These are phyloP conservation scores for Tinamus guttatus DNA, from an alignment of 2,113 vertebrate species.

Conservation along the genomic window DNA sequence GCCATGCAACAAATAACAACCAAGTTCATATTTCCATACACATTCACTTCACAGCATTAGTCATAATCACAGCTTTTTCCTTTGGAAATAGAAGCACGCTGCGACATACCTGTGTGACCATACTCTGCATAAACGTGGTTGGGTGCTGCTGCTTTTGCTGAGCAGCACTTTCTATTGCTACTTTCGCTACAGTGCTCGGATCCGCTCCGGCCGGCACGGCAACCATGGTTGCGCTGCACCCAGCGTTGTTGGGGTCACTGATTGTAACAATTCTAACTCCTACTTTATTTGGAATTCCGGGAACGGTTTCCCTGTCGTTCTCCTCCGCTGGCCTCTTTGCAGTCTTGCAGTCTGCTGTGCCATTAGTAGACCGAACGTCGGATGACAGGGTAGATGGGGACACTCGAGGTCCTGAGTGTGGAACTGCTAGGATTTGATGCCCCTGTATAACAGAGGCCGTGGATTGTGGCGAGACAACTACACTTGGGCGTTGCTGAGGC, in stretches of 20 bases:
- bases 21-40: neutral
- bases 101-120: conserved; percentile 88
- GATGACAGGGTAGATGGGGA: conserved; percentile 80
- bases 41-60: neutral
- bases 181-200: conserved; percentile 99
- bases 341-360: conserved; percentile 89
- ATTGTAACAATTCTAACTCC: conserved; percentile 99
- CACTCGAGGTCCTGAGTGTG: conserved; percentile 83
- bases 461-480: conserved; percentile 87
- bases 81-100: conserved; percentile 23
- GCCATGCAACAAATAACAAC: neutral
- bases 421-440: conserved; percentile 84
- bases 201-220: conserved; percentile 97
- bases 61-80: neutral
- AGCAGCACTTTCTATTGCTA: conserved; percentile 98
- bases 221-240: conserved; percentile 97
- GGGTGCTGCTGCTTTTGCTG: conserved; percentile 95
- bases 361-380: conserved; percentile 88
- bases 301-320: conserved; percentile 85
- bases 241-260: conserved; percentile 98
- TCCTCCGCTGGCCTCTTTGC: conserved; percentile 93
- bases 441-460: conserved; percentile 85
- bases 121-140: conserved; percentile 83
- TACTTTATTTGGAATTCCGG: conserved; percentile 97
- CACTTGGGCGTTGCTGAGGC: conserved; percentile 91